Percentiles rank a stretch among this genome's conserved stretches.
Conservation (phyloP, 2,888 invertebrate genomes). For the Hypolimnas misippus region DNA sequence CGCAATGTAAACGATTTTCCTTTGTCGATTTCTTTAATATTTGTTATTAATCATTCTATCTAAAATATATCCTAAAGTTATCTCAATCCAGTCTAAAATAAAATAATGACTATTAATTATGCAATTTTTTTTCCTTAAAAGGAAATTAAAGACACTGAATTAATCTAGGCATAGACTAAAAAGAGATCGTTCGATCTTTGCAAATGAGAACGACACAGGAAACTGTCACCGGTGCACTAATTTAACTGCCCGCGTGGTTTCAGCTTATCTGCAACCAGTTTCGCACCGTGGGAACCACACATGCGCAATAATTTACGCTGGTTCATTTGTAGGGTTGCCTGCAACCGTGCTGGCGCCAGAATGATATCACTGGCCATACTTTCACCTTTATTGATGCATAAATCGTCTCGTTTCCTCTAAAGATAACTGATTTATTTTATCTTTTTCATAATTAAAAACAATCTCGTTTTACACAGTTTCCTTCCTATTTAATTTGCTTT, state of each 20-base stretch:
- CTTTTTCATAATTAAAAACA: slow-evolving; percentile 27
- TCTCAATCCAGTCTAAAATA: not conserved
- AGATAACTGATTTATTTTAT: slow-evolving; percentile 32
- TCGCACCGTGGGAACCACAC: slow-evolving; percentile 80
- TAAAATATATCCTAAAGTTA: not conserved
- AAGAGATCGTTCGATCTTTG: slow-evolving; percentile 36
- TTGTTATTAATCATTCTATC: not conserved
- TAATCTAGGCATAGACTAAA: slow-evolving; percentile 40
- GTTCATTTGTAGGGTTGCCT: slow-evolving; percentile 72
- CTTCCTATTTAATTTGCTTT: slow-evolving; percentile 14
- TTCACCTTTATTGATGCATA: slow-evolving; percentile 45
- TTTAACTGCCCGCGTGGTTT: slow-evolving; percentile 73
- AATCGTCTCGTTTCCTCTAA: slow-evolving; percentile 32
- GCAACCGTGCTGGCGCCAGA: slow-evolving; percentile 41
- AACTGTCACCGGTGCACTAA: slow-evolving; percentile 78
- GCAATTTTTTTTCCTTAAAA: not conserved
- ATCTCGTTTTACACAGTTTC: slow-evolving; percentile 21
- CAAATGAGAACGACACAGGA: slow-evolving; percentile 66
- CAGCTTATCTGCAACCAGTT: slow-evolving; percentile 80
- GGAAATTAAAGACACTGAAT: slow-evolving; percentile 10
- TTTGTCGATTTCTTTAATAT: not conserved
- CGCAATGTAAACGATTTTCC: not conserved
- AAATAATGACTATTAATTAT: slow-evolving; percentile 2
- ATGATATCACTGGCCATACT: slow-evolving; percentile 44
- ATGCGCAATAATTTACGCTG: slow-evolving; percentile 73